These are phyloP conservation scores for Mastigias papua DNA, from an alignment of 30 jellyfish, hydroid and myxozoan genomes.

Conservation along the genomic window DNA sequence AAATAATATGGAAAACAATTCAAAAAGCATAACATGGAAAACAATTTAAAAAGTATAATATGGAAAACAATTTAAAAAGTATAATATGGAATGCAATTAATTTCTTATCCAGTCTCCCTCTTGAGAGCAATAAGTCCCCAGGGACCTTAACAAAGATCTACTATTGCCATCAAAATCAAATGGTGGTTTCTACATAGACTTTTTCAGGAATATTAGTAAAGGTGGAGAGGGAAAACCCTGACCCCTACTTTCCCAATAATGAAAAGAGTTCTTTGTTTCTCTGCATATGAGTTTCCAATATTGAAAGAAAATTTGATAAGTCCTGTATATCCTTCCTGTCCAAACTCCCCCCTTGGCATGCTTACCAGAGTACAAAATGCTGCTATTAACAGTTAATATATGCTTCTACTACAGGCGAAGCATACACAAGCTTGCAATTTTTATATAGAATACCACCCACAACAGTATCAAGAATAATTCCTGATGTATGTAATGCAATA, in stretches of 20 bases:
- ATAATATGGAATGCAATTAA: not conserved
- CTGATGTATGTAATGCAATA: constrained; percentile 32
- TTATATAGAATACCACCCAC: constrained; percentile 27
- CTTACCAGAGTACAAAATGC: not conserved
- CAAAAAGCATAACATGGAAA: not conserved
- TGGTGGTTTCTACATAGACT: not conserved
- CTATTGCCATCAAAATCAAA: not conserved
- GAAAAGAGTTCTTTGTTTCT: too few species aligned
- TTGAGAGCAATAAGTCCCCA: not conserved
- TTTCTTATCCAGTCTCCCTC: not conserved
- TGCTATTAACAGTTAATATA: not conserved
- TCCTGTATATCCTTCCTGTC: not conserved
- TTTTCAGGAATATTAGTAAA: not conserved
- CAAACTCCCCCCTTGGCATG: not conserved
- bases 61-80: not conserved
- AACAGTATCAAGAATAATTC: constrained; percentile 9
- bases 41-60: too few species aligned
- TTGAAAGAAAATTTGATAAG: not conserved
- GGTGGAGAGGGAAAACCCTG: not conserved
- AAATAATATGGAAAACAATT: not conserved
- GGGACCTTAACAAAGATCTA: not conserved
- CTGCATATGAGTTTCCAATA: too few species aligned
- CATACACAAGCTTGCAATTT: constrained; percentile 36
- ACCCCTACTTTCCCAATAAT: not conserved
- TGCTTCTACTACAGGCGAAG: constrained; percentile 43